Evolutionary conservation across 2,113 vertebrate genomes (phyloP), one percentile per base, ranked within the genome.

Genomic region (Lophius piscatorius): DNA sequence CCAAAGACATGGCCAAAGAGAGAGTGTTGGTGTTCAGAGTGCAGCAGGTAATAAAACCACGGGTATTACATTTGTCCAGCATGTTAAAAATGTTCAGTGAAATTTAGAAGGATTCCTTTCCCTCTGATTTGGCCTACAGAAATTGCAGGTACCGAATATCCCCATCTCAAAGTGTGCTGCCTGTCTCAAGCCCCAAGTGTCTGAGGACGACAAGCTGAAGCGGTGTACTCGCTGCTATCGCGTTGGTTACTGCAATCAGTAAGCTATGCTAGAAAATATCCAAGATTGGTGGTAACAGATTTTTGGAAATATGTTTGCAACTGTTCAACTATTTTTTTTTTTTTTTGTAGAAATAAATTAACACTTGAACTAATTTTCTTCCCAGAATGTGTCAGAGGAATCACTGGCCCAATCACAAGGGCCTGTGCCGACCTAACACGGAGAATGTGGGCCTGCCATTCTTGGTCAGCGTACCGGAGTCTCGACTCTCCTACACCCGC

Each of bases 201-300:
- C 92, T 0, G 96, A 98, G 20, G 97, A 98, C 1, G 97, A 98
- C 82, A 98, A 98, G 73, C 90, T 99, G 79, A 95, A 87, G 74
- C 94, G 97, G 2, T 99, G 97, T 80, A 98, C 94, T 20, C 94
- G 96, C 55, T 99, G 97, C 87, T 99, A 98, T 78, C 93, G 96
- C 0, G 97, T 98, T 2, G 95, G 96, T 83, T 99, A 99, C 86
- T 99, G 97, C 90, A 99, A 99, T 20, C 95, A 97, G 97, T 99
- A 82, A 95, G 96, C 87, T 18, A n/a, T 23, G 6, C 22, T n/a
- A n/a, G n/a, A n/a, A n/a, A n/a, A n/a, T n/a, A n/a, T 24, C 11
- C 13, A 12, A 10, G 13, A 10, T 39, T 11, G n/a, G 8, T 10
- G 1, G 3, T 3, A 6, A 10, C 29, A 1, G 6, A 41, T 24